Evolutionary conservation across 2,113 vertebrate genomes (phyloP), one percentile per base, ranked within the genome.

Genomic region (Globicephala melas): DNA sequence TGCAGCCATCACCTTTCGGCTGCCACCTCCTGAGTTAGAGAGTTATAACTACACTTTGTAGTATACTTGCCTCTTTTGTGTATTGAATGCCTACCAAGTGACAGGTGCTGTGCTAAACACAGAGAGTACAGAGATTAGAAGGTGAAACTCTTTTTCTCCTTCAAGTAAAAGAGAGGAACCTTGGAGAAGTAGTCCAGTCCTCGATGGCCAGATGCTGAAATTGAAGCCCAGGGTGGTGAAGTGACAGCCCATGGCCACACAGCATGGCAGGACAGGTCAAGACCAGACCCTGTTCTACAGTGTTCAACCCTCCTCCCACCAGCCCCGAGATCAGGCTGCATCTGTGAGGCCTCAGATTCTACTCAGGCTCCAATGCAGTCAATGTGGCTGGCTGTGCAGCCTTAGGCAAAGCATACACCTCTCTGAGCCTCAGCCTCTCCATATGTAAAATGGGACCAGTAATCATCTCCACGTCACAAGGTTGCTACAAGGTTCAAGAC

Each of bases 301-400:
- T 0, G 3, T 55, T 13, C 28, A 58, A 17, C 23, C 38, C 53
- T 55, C 65, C 63, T 13, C 31, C 21, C 1, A 1, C 33, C 1
- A 87, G 60, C 76, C 53, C 44, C 20, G 20, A 36, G 58, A 36
- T 85, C 26, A 17, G 55, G 25, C 79, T 68, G 14, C 13, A 8
- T 41, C n/a, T 5, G 0, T 2, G 55, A 41, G 31, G 80, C 20
- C 11, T 23, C 44, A 63, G 74, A 58, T 41, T 67, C 62, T 44
- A 3, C 28, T 33, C 44, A 38, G 90, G 28, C 71, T 70, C 44
- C 53, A 6, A 15, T 2, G 23, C 1, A 8, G 17, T 14, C 5
- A 5, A 38, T 38, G 20, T 2, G 25, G 53, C 62, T 33, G 71
- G 47, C 65, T 73, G 63, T 50, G 53, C 58, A 77, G 50, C 71